phyloP scores from a whole-genome alignment of 2,113 vertebrate species.

The Emydocephalus ijimae region DNA sequence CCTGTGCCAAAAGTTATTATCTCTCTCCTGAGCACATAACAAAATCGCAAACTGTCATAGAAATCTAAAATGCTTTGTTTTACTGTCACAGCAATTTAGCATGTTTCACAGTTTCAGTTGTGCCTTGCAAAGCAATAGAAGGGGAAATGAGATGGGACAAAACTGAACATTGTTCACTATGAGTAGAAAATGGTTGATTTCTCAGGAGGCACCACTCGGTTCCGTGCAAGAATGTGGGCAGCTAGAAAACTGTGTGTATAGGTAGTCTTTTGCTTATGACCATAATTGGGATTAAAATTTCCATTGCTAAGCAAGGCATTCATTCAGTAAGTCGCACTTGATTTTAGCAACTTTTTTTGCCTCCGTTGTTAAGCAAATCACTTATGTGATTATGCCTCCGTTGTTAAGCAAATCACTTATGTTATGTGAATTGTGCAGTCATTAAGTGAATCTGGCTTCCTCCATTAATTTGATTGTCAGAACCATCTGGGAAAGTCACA shows the following conservation, averaged over 20 bases:
- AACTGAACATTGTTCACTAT: not conserved
- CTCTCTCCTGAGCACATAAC: not conserved
- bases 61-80: slow-evolving; percentile 21
- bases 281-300: not conserved
- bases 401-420: not conserved
- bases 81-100: not conserved
- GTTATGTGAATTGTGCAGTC: not conserved
- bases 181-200: not conserved
- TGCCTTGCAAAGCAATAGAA: not conserved
- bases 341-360: not conserved
- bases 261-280: not conserved
- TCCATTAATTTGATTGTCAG: not conserved
- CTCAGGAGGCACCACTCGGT: not conserved
- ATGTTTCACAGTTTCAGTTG: not conserved
- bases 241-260: not conserved
- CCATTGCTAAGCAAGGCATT: not conserved
- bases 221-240: not conserved
- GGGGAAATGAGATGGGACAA: not conserved
- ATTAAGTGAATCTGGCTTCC: not conserved
- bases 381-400: not conserved
- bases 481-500: not conserved
- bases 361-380: not conserved
- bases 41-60: slow-evolving; percentile 2
- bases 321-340: not conserved
- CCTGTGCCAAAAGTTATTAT: slow-evolving; percentile 10